These are phyloP conservation scores for Macheiramphus alcinus DNA, from an alignment of 2,113 vertebrate genomes.

Conservation along the genomic window DNA sequence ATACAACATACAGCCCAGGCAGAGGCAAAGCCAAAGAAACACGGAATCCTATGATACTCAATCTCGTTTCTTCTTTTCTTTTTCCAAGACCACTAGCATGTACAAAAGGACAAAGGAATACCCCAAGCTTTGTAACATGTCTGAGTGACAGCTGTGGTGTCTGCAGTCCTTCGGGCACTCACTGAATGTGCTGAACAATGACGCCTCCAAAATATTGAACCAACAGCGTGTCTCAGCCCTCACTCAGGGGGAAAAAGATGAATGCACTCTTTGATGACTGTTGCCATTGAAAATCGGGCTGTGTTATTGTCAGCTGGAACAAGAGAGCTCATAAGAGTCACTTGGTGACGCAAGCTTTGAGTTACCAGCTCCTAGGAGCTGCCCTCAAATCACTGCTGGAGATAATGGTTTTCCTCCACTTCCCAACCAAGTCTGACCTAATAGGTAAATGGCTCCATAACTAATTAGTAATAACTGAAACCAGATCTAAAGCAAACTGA, in stretches of 20 bases:
- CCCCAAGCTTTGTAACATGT: background rate
- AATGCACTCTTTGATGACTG: constrained; percentile 21
- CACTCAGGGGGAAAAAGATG: background rate
- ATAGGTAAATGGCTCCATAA: background rate
- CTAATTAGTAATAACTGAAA: background rate
- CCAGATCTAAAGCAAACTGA: background rate
- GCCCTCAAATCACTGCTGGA: background rate
- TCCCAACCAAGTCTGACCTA: background rate
- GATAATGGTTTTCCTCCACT: background rate
- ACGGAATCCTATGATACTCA: constrained; percentile 11
- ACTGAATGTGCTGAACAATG: background rate
- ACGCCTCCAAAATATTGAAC: constrained; percentile 45
- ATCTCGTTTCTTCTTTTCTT: constrained; percentile 28
- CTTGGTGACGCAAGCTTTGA: background rate
- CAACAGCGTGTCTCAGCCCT: background rate
- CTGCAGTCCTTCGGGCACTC: background rate
- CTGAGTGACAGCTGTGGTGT: constrained; percentile 23
- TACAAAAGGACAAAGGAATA: constrained; percentile 39
- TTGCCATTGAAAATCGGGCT: background rate
- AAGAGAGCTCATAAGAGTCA: background rate
- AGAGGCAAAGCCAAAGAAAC: constrained; percentile 23
- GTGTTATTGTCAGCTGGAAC: constrained; percentile 20
- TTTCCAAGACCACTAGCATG: background rate
- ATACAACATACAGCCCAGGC: background rate
- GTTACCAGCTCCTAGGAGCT: background rate